A percentile compares a stretch with the other conserved stretches of the same genome.
phyloP scores from a whole-genome alignment of 2,888 invertebrate species.

The Noctua fimbriata region DNA sequence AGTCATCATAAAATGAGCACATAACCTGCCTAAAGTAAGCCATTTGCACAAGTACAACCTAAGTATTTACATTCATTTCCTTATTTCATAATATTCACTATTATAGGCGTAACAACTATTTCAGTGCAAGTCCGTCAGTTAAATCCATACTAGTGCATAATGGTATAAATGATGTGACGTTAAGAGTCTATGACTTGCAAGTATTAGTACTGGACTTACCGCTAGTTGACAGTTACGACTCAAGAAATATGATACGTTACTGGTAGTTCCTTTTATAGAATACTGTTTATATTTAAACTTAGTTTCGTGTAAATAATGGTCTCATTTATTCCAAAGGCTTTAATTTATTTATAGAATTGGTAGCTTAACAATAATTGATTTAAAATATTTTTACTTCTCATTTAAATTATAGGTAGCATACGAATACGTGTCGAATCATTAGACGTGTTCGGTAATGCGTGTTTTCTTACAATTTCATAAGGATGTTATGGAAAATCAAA shows the following conservation, averaged over 20 bases:
- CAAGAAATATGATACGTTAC: background rate
- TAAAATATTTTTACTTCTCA: too few species aligned
- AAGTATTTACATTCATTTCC: background rate
- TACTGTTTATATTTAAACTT: background rate
- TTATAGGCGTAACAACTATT: background rate
- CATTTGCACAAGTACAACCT: background rate
- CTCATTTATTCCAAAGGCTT: background rate
- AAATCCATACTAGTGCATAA: background rate
- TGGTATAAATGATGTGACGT: constrained; percentile 19
- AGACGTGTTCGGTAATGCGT: background rate
- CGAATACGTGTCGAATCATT: background rate
- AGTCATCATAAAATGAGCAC: background rate
- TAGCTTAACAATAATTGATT: too few species aligned
- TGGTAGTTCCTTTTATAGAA: background rate
- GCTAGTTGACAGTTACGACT: constrained; percentile 20
- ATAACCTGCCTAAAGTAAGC: background rate
- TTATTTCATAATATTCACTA: background rate
- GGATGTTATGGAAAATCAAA: background rate
- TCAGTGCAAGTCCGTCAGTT: background rate
- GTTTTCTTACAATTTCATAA: background rate
- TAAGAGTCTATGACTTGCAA: constrained; percentile 20
- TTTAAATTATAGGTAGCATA: too few species aligned
- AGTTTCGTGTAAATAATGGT: background rate
- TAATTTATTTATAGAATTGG: too few species aligned
- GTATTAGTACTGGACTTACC: constrained; percentile 24